A percentile compares a stretch with the other conserved stretches of the same genome.
Evolutionary conservation across 2,888 invertebrate genomes (phyloP).

Genomic region (Drosophila histrio): DNA sequence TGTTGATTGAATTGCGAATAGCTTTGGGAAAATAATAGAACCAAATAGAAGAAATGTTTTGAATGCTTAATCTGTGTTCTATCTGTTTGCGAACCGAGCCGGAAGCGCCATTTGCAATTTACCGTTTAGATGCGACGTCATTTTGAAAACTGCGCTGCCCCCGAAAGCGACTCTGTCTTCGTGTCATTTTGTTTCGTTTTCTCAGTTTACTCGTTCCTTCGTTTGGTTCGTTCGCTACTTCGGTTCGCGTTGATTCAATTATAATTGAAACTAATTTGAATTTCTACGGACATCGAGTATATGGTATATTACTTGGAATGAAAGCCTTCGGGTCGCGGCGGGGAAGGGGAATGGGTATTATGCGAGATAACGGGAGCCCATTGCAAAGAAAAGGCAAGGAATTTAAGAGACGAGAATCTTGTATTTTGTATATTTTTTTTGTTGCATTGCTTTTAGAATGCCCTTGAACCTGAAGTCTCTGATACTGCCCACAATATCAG

Average conservation of each 20-base stretch:
- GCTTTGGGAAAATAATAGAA: background rate
- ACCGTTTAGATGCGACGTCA: conserved; percentile 51
- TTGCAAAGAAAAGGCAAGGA: conserved; percentile 22
- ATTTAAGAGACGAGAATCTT: conserved; percentile 28
- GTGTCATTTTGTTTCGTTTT: conserved; percentile 20
- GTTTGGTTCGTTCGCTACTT: conserved; percentile 43
- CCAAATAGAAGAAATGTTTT: background rate
- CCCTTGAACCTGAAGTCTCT: conserved; percentile 81
- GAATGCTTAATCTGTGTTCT: background rate
- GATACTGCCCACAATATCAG: background rate
- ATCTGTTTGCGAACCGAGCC: conserved; percentile 26
- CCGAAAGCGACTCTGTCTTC: conserved; percentile 25
- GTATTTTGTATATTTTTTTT: conserved; percentile 33
- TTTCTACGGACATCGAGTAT: conserved; percentile 36
- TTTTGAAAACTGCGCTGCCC: conserved; percentile 46
- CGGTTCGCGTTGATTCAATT: conserved; percentile 79
- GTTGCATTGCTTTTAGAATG: conserved; percentile 58
- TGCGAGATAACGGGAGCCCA: conserved; percentile 35
- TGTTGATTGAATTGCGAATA: conserved; percentile 11
- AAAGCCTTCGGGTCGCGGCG: conserved; percentile 6
- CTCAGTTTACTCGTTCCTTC: conserved; percentile 37
- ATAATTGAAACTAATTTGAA: conserved; percentile 82
- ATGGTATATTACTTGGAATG: conserved; percentile 1
- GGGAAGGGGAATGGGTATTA: conserved; percentile 18
- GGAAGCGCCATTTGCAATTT: conserved; percentile 68